Evolutionary conservation across 2,888 invertebrate genomes (phyloP), one percentile per base, ranked within the genome.

Genomic region (Ophion ventricosus): DNA sequence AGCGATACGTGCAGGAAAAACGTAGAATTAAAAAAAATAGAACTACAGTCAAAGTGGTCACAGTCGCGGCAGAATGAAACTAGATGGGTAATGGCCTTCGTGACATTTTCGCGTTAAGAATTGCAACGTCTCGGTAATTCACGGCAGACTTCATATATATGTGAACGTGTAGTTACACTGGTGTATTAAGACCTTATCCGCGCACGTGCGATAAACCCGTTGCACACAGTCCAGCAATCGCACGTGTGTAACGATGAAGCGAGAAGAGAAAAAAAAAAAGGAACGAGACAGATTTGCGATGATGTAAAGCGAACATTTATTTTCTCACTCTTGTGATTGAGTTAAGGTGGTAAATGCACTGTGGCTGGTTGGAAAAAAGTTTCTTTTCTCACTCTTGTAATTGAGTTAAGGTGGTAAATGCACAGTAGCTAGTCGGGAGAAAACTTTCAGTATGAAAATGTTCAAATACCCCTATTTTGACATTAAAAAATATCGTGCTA

Each of bases 81-180:
- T 49, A 40, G 40, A 40, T 61, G 20, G 25, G 54, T 59, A 72
- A 82, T 72, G 49, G 43, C 76, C 66, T 82, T 76, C 81, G 81
- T 82, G 81, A 76, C 81, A 56, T 17, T 72, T 7, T 72, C 70
- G 40, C 81, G 81, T 82, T 72, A 77, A 49, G 40, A 57, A 64
- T 43, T 49, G 17, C 23, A 72, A 40, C 23, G 20, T 7, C 25
- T 70, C 64, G 4, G 43, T 72, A 20, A 54, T 23, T 61, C 61
- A n/a, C 61, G 59, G 49, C n/a, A 49, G n/a, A 61, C 35, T 40
- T 25, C 14, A 61, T 61, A 73, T 80, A 67, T 59, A 67, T n/a
- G 49, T 67, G 43, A 20, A 67, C 67, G 14, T 49, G 14, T 17
- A 49, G 49, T 14, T 17, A 49, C 49, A 17, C 14, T 17, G 49